A percentile compares a stretch with the other conserved stretches of the same genome.
phyloP scores from a whole-genome alignment of 64 coral and sea anemone genomes.

The Acropora yongei region DNA sequence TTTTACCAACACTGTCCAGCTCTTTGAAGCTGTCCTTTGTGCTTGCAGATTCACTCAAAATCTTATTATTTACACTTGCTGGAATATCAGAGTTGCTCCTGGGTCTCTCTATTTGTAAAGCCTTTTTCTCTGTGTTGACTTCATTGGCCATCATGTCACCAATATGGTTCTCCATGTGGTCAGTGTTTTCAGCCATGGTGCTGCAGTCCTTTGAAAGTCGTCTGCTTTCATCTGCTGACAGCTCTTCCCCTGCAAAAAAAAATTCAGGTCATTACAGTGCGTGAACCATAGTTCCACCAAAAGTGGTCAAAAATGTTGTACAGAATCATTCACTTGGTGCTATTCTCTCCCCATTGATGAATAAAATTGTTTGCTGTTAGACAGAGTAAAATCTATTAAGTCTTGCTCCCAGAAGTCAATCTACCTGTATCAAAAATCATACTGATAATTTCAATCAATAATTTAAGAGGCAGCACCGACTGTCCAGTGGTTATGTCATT shows the following conservation, averaged over 20 bases:
- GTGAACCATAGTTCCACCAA: neutral
- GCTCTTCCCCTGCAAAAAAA: slow-evolving; percentile 10
- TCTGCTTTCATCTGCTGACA: neutral
- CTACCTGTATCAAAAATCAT: no score
- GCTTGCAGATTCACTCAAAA: neutral
- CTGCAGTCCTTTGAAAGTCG: neutral
- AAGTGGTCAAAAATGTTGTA: neutral
- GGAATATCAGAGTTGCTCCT: slow-evolving; percentile 34
- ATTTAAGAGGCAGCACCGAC: no score
- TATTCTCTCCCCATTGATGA: neutral
- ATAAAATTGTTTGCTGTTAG: neutral
- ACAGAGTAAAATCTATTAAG: neutral
- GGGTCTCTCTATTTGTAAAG: slow-evolving; percentile 18
- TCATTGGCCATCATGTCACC: neutral
- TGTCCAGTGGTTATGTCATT: no score
- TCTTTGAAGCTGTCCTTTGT: slow-evolving; percentile 1
- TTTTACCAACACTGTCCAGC: neutral
- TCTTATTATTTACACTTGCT: neutral
- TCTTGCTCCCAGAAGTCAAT: no score
- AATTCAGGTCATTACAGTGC: neutral
- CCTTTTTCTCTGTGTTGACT: neutral
- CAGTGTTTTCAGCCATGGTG: neutral
- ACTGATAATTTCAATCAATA: no score
- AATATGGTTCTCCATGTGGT: neutral
- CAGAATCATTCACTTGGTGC: no score